A percentile compares a stretch with the other conserved stretches of the same genome.
phyloP scores from a whole-genome alignment of 2,888 invertebrate species.

The Teleiodes luculella region DNA sequence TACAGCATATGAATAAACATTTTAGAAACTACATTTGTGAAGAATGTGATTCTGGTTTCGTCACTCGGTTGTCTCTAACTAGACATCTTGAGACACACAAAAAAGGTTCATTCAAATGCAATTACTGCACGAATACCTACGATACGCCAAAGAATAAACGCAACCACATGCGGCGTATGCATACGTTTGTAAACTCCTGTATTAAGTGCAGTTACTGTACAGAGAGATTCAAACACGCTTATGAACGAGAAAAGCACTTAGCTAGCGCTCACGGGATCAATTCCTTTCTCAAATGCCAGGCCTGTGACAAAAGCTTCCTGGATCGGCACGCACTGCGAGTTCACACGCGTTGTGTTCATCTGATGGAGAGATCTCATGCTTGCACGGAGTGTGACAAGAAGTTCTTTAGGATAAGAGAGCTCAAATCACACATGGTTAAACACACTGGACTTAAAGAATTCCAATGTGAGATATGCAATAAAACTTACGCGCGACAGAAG shows the following conservation, averaged over 20 bases:
- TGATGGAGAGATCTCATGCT: conserved; percentile 47
- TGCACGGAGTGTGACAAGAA: conserved; percentile 59
- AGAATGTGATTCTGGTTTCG: conserved; percentile 43
- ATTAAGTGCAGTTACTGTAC: conserved; percentile 34
- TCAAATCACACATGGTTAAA: conserved; percentile 42
- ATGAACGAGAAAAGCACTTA: conserved; percentile 34
- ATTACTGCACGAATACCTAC: conserved; percentile 47
- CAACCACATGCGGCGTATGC: conserved; percentile 4
- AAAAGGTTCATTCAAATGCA: conserved; percentile 36
- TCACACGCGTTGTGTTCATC: conserved; percentile 48
- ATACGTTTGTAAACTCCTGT: conserved; percentile 16
- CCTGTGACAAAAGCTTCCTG: conserved; percentile 40
- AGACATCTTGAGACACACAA: conserved; percentile 26
- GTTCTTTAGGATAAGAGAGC: conserved; percentile 34
- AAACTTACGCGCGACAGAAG: neutral
- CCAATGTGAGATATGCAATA: conserved; percentile 50
- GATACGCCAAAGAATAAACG: conserved; percentile 24
- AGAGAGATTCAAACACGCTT: neutral
- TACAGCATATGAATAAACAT: conserved; percentile 49
- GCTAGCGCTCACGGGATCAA: conserved; percentile 42
- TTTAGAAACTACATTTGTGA: conserved; percentile 45
- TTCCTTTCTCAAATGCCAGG: conserved; percentile 37
- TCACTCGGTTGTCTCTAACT: conserved; percentile 28
- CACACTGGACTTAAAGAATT: conserved; percentile 51
- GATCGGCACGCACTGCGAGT: conserved; percentile 27